phyloP scores from a whole-genome alignment of 2,797 vertebrate species.

The Picus viridis region DNA sequence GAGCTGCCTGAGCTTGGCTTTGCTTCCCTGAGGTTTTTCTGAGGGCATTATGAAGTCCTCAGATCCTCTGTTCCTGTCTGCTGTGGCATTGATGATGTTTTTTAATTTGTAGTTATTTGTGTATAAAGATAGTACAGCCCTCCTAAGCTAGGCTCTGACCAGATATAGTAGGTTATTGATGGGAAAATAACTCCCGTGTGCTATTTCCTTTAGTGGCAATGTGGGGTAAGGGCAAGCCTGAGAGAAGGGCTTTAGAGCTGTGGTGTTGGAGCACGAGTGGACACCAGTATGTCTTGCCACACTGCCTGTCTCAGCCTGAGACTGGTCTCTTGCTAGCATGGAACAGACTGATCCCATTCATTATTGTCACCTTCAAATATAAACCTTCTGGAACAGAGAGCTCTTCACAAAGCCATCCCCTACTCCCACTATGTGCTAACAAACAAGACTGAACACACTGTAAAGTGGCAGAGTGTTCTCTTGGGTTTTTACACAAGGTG shows the following conservation, averaged over 20 bases:
- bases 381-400: slow-evolving; percentile 40
- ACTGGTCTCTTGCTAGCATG: neutral
- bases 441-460: neutral
- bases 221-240: neutral
- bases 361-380: slow-evolving; percentile 31
- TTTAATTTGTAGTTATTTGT: neutral
- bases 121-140: neutral
- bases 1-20: neutral
- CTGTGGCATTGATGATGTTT: neutral
- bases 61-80: neutral
- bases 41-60: neutral
- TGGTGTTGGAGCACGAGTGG: slow-evolving; percentile 8
- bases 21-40: neutral
- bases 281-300: neutral
- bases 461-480: neutral
- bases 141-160: neutral
- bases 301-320: neutral
- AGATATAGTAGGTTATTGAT: neutral
- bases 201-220: neutral
- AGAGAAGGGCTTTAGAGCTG: slow-evolving; percentile 1
- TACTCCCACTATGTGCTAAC: neutral
- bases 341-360: slow-evolving; percentile 39
- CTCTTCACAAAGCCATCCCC: neutral
- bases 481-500: neutral
- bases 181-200: neutral